Evolutionary conservation across 2,113 vertebrate species (phyloP).

Genomic region (Spea multiplicata): DNA sequence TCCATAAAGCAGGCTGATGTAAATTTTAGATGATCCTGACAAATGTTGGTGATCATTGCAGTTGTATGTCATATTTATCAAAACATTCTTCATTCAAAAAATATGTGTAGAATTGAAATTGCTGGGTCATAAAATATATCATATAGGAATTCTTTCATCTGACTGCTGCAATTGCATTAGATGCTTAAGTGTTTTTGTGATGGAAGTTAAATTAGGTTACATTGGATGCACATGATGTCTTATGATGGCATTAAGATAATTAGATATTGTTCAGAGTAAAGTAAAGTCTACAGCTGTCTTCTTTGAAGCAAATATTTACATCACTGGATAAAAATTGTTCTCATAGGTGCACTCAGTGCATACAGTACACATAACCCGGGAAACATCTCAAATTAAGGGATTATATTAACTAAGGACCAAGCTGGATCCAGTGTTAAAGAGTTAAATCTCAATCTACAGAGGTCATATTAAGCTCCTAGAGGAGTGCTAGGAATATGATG

Average conservation of each 20-base stretch:
- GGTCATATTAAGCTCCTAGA: too few species aligned
- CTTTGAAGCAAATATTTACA: background rate
- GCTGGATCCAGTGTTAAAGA: too few species aligned
- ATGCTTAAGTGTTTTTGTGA: conserved; percentile 29
- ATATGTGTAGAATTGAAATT: background rate
- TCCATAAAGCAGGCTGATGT: too few species aligned
- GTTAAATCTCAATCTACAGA: too few species aligned
- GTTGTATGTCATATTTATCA: background rate
- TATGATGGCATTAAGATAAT: conserved; percentile 33
- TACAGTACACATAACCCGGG: background rate
- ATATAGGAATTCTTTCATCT: conserved; percentile 27
- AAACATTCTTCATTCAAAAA: conserved; percentile 15
- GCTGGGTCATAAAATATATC: conserved; percentile 18
- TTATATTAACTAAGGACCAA: too few species aligned
- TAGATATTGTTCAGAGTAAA: conserved; percentile 26
- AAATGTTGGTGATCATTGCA: too few species aligned
- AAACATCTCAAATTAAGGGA: background rate
- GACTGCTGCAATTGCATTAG: conserved; percentile 31
- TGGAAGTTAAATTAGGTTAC: conserved; percentile 38
- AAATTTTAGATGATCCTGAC: too few species aligned
- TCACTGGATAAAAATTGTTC: background rate
- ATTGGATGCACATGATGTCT: conserved; percentile 34
- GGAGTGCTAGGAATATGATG: too few species aligned
- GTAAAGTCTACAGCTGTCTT: background rate
- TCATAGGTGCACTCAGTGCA: background rate